Evolutionary conservation across 92 coral and sea anemone species (phyloP), one percentile per base, ranked within the genome.

Genomic region (Porites lobata): DNA sequence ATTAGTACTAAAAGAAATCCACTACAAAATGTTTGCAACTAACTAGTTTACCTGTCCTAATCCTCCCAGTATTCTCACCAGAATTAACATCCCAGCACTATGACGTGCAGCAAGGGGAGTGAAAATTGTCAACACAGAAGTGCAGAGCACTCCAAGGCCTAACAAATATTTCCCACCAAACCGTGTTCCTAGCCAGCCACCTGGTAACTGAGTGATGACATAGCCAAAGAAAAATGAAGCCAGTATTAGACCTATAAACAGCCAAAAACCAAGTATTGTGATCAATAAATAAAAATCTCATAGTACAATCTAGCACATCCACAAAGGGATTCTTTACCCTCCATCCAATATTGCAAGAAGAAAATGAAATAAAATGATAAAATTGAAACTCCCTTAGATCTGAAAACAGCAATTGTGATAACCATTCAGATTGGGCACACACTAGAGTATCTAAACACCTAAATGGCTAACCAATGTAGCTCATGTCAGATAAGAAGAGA

Each of bases 181-280:
- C 64, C 94, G 90, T 52, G 93, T 90, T 0, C 96, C 99, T 21
- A 96, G 50, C 98, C 98, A 96, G 7, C 99, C 99, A 21, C 99
- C 99, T 9, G 99, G 99, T 18, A 96, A 76, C 76, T 95, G 99
- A 24, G 99, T 95, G 17, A 95, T 18, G 24, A 96, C 86, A 80
- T 96, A 96, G 18, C 99, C 99, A 89, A 95, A 96, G 91, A 96
- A 96, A 88, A 96, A 96, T 73, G 99, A 93, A 24, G 96, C 98
- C 65, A 96, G 80, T 59, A 96, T 93, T 6, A 96, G 77, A 24
- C 99, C 99, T 96, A 63, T 20, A 3, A 38, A 38, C 18, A 86
- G 9, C 47, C 47, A 38, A 38, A 38, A 38, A 3, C 5, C 47
- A 38, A 38, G 47, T 38, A 38, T 38, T 4, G 0, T 38, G 47